Evolutionary conservation across 2,797 vertebrate species (phyloP).

Genomic region (Microctenopoma steveboyesi): DNA sequence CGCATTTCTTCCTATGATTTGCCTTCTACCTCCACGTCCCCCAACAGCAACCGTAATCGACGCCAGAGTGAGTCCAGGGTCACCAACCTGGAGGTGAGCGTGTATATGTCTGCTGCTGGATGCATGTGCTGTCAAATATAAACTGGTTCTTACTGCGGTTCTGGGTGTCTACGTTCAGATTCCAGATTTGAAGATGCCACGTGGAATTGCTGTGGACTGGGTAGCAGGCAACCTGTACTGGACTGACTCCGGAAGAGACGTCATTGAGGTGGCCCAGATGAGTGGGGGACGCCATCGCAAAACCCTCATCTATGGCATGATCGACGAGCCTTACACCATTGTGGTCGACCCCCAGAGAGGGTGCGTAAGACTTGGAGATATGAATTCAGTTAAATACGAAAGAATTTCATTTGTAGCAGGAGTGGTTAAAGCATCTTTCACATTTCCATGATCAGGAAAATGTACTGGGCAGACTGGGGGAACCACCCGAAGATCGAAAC

Average conservation of each 20-base stretch:
- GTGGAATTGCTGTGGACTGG: conserved; percentile 97
- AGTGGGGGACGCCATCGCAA: conserved; percentile 92
- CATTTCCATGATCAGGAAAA: conserved; percentile 82
- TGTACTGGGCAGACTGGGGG: conserved; percentile 99
- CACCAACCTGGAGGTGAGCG: conserved; percentile 87
- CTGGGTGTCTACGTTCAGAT: conserved; percentile 79
- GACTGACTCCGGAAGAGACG: conserved; percentile 95
- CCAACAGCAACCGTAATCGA: conserved; percentile 88
- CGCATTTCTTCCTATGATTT: conserved; percentile 92
- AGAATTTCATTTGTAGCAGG: background rate
- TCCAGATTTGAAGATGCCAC: conserved; percentile 94
- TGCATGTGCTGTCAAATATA: background rate
- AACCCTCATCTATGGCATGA: conserved; percentile 97
- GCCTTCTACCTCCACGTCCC: conserved; percentile 75
- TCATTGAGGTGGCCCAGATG: conserved; percentile 95
- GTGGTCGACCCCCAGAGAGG: conserved; percentile 94
- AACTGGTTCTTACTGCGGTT: background rate
- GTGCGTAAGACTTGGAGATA: conserved; percentile 65
- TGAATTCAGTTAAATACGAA: background rate
- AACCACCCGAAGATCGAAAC: conserved; percentile 98
- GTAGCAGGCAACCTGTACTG: conserved; percentile 97
- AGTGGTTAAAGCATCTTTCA: conserved; percentile 4
- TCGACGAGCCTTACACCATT: conserved; percentile 95
- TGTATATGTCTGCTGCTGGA: background rate
- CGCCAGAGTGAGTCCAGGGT: conserved; percentile 88